Base-by-base conservation (phyloP, 30 jellyfish, hydroid and myxozoan genomes). In the Mastigias papua region DNA sequence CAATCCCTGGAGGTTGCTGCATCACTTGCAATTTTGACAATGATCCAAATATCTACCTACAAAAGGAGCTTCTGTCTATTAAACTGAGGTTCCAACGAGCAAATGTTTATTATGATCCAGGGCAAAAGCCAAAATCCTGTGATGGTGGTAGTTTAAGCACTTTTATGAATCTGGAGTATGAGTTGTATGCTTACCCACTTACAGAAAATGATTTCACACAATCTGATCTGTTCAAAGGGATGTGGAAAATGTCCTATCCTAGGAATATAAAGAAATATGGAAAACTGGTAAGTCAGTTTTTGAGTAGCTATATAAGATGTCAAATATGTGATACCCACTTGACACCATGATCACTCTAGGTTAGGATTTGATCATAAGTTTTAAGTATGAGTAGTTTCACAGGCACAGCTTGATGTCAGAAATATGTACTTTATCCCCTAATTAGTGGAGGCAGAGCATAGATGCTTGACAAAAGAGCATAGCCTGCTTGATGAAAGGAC, bases 1-100 rank as follows among this genome's bases (percentile, higher is more conserved):
- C 98, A 0, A 65, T 93, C 20, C 98, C 98, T 60, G 98, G 98
- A n/a, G 98, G 96, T n/a, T 93, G 98, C 63, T 93, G 98, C 60
- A 74, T 75, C 29, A 87, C 97, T 2, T 93, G 98, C 81, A 75
- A 94, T 23, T 71, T 86, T 29, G 95, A 86, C 16, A 86, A 54
- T 60, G 90, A 93, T 71, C 95, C 98, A 35, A 88, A 86, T 65
- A 62, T 93, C 1, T 33, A 64, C 16, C 37, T 87, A 26, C 66
- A 23, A 16, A 71, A 87, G 58, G 86, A 87, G 34, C 32, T 32
- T 13, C 49, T 76, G 35, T 34, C 28, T 10, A 81, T 83, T 30
- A 23, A 48, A 26, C 32, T 93, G 10, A 22, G 17, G 16, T 87
- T 93, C 25, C 75, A 79, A 71, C 74, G 98, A 66, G 98, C 97